phyloP scores from a whole-genome alignment of 64 coral and sea anemone species.

The Montipora efflorescens region DNA sequence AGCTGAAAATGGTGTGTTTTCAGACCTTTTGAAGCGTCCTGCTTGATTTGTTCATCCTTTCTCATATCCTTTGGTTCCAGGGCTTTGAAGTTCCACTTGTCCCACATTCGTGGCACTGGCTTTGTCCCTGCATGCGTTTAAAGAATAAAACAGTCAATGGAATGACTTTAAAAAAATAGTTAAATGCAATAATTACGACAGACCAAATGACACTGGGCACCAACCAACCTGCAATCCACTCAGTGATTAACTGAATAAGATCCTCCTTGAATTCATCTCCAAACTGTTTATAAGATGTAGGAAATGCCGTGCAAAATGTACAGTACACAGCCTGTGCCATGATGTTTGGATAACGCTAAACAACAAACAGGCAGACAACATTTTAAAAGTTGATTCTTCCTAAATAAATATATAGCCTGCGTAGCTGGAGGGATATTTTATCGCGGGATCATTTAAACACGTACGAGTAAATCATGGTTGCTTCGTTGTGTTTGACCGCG shows the following conservation, averaged over 20 bases:
- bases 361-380: neutral
- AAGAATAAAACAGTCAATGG: neutral
- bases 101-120: conserved; percentile 85
- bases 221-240: conserved; percentile 91
- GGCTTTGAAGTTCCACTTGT: conserved; percentile 78
- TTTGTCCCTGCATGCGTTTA: conserved; percentile 62
- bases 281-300: conserved; percentile 97
- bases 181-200: too few species aligned
- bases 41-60: conserved; percentile 96
- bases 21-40: conserved; percentile 97
- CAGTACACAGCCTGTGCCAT: conserved; percentile 93
- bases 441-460: too few species aligned
- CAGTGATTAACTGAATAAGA: conserved; percentile 73
- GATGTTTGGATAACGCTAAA: conserved; percentile 72
- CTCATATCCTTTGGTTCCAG: conserved; percentile 93
- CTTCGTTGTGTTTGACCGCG: too few species aligned
- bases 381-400: too few species aligned
- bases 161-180: neutral
- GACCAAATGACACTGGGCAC: neutral
- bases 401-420: too few species aligned
- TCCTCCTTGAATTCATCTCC: conserved; percentile 84
- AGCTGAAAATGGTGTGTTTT: too few species aligned
- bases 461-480: too few species aligned
- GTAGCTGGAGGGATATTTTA: too few species aligned
- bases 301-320: conserved; percentile 90